These are phyloP conservation scores for Nycticryphes semicollaris DNA, from an alignment of 2,113 vertebrate species.

Conservation along the genomic window DNA sequence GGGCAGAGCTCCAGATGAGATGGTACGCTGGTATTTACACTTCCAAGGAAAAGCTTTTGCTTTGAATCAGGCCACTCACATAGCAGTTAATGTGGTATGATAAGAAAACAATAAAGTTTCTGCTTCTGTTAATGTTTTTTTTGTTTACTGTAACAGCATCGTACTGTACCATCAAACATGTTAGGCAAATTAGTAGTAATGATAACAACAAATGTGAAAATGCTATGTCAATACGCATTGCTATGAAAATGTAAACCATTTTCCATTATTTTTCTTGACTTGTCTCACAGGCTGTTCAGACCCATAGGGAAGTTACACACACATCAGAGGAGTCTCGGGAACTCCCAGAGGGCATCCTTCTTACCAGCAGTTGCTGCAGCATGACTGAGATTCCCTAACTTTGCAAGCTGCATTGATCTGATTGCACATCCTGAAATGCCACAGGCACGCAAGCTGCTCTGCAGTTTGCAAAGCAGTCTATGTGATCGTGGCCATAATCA, in stretches of 20 bases:
- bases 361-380: not conserved
- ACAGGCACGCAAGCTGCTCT: conserved; percentile 24
- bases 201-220: not conserved
- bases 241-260: not conserved
- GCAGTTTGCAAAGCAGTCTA: not conserved
- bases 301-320: not conserved
- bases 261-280: not conserved
- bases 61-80: not conserved
- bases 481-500: not conserved
- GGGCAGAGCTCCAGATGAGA: not conserved
- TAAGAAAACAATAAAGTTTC: not conserved
- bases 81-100: not conserved
- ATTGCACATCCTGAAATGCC: not conserved
- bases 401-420: not conserved
- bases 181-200: not conserved
- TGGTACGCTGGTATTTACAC: fast-evolving
- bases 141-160: not conserved
- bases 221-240: fast-evolving
- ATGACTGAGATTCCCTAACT: not conserved
- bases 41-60: not conserved
- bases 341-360: not conserved
- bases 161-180: not conserved
- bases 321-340: not conserved
- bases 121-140: not conserved
- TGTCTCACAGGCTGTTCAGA: not conserved